Conservation (phyloP, 2,888 invertebrate genomes). For the Phyllotreta striolata region DNA sequence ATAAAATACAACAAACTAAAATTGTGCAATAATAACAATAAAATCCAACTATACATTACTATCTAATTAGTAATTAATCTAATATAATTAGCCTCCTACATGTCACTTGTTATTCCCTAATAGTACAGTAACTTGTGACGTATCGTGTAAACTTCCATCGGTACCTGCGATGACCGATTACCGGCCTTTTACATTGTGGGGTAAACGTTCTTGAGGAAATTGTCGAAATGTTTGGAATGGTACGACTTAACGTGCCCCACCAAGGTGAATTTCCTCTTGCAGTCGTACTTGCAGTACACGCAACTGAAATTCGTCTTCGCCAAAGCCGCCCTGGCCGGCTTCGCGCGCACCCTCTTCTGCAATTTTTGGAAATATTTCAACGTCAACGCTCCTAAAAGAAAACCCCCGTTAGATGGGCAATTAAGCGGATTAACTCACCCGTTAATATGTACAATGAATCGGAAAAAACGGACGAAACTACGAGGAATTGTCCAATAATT, state of each 20-base stretch:
- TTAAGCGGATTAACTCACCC: background rate
- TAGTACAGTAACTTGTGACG: background rate
- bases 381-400: constrained; percentile 16
- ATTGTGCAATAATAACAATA: no score
- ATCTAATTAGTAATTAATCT: no score
- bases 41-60: no score
- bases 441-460: no score
- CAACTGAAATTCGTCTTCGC: constrained; percentile 34
- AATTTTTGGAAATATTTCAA: constrained; percentile 26
- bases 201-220: constrained; percentile 35
- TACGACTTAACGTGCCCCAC: constrained; percentile 40
- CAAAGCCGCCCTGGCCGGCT: background rate
- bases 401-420: background rate
- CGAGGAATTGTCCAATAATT: no score
- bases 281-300: constrained; percentile 37
- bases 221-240: constrained; percentile 36
- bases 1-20: no score
- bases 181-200: constrained; percentile 28
- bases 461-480: no score
- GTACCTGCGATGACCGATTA: background rate
- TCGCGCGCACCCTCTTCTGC: constrained; percentile 15
- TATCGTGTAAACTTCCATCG: no score
- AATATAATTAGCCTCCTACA: background rate
- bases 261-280: constrained; percentile 37
- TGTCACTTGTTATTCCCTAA: background rate